Base-by-base conservation (phyloP, 2,113 vertebrate genomes). In the Crocuta crocuta region DNA sequence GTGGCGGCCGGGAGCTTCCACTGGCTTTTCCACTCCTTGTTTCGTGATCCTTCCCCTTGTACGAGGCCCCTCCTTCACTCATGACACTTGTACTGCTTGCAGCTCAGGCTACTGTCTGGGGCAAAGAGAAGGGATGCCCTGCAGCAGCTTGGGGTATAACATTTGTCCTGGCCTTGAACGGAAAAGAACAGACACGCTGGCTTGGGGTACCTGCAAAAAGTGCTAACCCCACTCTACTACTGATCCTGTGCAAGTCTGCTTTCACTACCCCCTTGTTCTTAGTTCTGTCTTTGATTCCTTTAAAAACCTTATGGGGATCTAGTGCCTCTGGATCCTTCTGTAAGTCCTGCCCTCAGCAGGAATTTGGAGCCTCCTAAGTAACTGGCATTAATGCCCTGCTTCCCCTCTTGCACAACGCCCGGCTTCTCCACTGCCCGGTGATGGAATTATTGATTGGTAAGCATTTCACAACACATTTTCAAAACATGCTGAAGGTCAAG, bases 391-490 rank as follows among this genome's bases (percentile, higher is more conserved):
- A 92, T 33, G 70, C 4, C 19, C 95, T 6, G 24, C 35, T 94
- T 97, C 53, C 17, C 81, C 79, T 48, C 71, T 53, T 98, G 96
- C 96, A 96, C 89, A 96, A 98, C 86, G 33, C 16, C 33, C 89
- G 63, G 23, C 16, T 96, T 95, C 1, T 10, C 65, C 71, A 24
- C 80, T 92, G 85, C 80, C 78, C 1, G 1, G 70, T 48, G 31
- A 92, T 91, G 85, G 91, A 66, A 80, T 95, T 97, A 98, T 97
- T 96, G 97, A 98, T 98, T 89, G 83, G 80, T 73, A 91, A 86
- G 79, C 94, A 85, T 97, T 98, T 97, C 97, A 95, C 95, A 97
- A 98, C 63, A 91, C 94, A 68, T 96, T 97, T 97, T 82, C 95
- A 96, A 98, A 98, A 93, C 92, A 95, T 39, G 81, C 91, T 43